Conservation (phyloP, 2,888 invertebrate genomes). For the Drosophila paucipuncta region DNA sequence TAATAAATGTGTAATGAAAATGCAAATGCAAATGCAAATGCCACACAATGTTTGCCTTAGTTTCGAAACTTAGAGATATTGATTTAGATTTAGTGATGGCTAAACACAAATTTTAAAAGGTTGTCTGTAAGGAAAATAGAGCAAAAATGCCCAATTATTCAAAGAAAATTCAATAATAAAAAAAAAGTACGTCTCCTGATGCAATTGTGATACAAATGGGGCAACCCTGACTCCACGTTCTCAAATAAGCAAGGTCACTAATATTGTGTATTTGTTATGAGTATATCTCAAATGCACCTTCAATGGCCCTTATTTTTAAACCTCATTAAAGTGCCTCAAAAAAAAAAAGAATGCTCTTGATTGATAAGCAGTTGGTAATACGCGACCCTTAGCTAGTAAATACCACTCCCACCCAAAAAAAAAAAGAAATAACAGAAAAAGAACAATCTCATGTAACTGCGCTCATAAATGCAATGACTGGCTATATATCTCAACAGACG, state of each 20-base stretch:
- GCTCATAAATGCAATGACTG: slow-evolving; percentile 69
- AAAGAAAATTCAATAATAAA: neutral
- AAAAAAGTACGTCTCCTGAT: neutral
- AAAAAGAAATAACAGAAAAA: slow-evolving; percentile 2
- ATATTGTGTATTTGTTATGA: slow-evolving; percentile 2
- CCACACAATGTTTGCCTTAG: neutral
- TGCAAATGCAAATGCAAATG: neutral
- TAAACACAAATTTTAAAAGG: neutral
- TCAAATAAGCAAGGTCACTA: neutral
- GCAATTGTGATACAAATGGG: neutral
- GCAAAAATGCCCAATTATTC: neutral
- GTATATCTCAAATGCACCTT: slow-evolving; percentile 3
- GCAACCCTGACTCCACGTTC: neutral
- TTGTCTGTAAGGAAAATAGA: neutral
- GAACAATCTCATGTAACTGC: slow-evolving; percentile 43
- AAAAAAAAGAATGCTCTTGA: slow-evolving; percentile 36
- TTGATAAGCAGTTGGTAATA: slow-evolving; percentile 58
- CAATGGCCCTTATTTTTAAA: neutral
- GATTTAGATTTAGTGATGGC: neutral
- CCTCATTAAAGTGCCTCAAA: slow-evolving; percentile 31
- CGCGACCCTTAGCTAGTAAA: slow-evolving; percentile 34
- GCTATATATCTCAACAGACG: slow-evolving; percentile 52
- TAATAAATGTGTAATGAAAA: neutral
- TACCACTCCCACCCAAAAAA: slow-evolving; percentile 4
- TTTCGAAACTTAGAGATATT: neutral